Evolutionary conservation across 2,888 invertebrate genomes (phyloP).

Genomic region (Sminthurides aquaticus): DNA sequence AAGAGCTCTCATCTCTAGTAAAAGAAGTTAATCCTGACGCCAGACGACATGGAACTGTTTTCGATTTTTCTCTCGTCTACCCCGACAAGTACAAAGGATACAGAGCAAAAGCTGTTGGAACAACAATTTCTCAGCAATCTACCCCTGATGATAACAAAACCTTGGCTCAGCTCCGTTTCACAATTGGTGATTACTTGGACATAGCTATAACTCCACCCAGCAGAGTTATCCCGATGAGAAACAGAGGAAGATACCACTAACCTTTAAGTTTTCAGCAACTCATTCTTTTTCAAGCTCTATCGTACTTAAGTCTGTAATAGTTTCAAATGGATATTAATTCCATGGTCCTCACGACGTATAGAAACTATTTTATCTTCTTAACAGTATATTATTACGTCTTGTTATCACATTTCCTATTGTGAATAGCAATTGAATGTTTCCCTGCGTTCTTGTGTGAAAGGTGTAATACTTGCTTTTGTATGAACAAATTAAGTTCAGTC

Average conservation of each 20-base stretch:
- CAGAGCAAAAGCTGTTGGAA: slow-evolving; percentile 87
- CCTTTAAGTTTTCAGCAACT: too few species aligned
- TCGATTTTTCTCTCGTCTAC: slow-evolving; percentile 87
- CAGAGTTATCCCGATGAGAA: slow-evolving; percentile 35
- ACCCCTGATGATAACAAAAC: slow-evolving; percentile 93
- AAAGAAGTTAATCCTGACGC: slow-evolving; percentile 98
- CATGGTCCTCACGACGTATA: background rate
- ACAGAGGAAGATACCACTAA: slow-evolving; percentile 7
- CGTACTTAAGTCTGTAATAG: too few species aligned
- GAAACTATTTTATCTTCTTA: too few species aligned
- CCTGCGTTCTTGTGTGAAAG: too few species aligned
- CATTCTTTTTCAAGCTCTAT: too few species aligned
- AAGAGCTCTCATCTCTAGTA: slow-evolving; percentile 91
- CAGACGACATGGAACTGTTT: slow-evolving; percentile 88
- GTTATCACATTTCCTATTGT: too few species aligned
- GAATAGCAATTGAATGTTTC: too few species aligned
- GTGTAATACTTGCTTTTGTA: too few species aligned
- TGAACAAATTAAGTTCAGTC: too few species aligned
- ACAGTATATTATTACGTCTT: too few species aligned
- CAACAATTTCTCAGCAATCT: slow-evolving; percentile 82
- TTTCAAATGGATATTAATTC: background rate
- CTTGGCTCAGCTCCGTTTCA: slow-evolving; percentile 62
- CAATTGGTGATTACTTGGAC: slow-evolving; percentile 94
- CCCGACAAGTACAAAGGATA: slow-evolving; percentile 71
- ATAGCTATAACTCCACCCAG: slow-evolving; percentile 67